Evolutionary conservation across 2,888 invertebrate species (phyloP), one percentile per base, ranked within the genome.

Genomic region (Campoletis raptor): DNA sequence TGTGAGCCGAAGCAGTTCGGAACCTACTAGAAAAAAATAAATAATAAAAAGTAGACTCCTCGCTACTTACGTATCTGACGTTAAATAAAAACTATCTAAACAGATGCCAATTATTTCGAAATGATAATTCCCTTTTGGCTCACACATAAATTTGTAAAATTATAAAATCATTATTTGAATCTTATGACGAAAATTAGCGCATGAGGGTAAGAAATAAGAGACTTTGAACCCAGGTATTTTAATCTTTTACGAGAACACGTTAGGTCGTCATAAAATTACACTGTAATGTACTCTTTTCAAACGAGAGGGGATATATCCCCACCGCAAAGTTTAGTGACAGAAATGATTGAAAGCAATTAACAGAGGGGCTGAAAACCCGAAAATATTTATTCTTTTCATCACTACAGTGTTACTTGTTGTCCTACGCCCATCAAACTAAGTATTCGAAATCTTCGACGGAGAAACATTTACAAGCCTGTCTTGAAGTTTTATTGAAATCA

Each of bases 291-390:
- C 48, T 61, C 21, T 12, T 12, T 24, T 12, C 45, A 18, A 42
- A 45, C 21, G 45, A 21, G 79, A 40, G 52, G 57, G 70, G 57
- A 37, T 42, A 21, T 3, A 36, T 69, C 70, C 81, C 85, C 78
- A 73, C 85, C 48, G 42, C 57, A n/a, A 37, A 10, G 18, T 42
- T 72, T 72, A 42, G 37, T 37, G 36, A 61, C 30, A 57, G 30
- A 37, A 73, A 67, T 24, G 74, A 82, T 54, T 57, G 48, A 57
- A 77, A 45, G 45, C 72, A 76, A 77, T 85, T 74, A 74, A 69
- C 21, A 69, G 79, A 67, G 70, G 84, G 30, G 74, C 52, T 76
- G 61, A 70, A 57, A 52, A 21, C 70, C 54, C 48, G 24, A 81
- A 85, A 81, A 72, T 77, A 12, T 81, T 85, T 45, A 77, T 36